Conservation (phyloP, 2,113 vertebrate genomes). For the Cryptomyrus ogoouensis region DNA sequence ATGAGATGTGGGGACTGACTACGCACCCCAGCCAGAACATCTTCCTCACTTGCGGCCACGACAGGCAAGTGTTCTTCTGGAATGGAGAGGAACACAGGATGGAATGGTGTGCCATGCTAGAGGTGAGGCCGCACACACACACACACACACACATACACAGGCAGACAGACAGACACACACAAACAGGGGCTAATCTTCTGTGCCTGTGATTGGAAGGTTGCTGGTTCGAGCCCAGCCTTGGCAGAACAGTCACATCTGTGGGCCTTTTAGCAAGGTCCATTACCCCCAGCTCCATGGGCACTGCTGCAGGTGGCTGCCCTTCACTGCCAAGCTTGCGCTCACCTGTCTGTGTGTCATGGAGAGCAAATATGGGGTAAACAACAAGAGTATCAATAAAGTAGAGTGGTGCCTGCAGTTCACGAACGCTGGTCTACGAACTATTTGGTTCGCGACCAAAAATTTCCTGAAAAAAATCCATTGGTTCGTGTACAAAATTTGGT, state of each 20-base stretch:
- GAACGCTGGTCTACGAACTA: no score
- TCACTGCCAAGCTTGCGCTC: neutral
- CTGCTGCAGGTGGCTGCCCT: neutral
- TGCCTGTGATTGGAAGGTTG: neutral
- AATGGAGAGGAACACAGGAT: conserved; percentile 70
- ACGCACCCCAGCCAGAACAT: conserved; percentile 72
- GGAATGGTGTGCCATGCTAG: conserved; percentile 74
- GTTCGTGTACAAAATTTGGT: no score
- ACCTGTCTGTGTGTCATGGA: neutral
- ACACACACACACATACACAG: neutral
- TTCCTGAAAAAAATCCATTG: no score
- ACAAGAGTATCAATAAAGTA: no score
- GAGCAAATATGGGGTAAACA: neutral
- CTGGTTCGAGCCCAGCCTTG: neutral
- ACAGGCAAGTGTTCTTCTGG: conserved; percentile 82
- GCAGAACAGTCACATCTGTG: neutral
- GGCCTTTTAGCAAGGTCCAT: neutral
- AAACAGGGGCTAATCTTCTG: neutral
- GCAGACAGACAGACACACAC: neutral
- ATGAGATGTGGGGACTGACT: conserved; percentile 85
- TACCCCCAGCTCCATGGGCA: neutral
- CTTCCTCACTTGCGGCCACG: conserved; percentile 79
- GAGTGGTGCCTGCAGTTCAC: no score
- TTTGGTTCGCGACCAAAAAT: no score
- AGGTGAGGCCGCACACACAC: conserved; percentile 53